Percentiles rank a stretch among this genome's conserved stretches.
These are phyloP conservation scores for Acyrthosiphon pisum DNA, from an alignment of 1,140 invertebrate genomes.

Conservation along the genomic window DNA sequence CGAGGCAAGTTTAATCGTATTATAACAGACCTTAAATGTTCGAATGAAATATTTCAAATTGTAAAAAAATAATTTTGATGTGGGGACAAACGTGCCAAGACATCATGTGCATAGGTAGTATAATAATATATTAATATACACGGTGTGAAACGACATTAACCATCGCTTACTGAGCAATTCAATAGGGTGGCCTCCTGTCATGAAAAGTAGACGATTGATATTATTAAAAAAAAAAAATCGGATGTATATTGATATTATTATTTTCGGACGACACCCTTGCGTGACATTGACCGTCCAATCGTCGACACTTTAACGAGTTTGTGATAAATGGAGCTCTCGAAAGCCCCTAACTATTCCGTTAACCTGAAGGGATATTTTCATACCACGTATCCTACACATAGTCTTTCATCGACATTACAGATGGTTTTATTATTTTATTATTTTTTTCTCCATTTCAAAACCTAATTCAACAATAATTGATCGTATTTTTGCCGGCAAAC, in stretches of 20 bases:
- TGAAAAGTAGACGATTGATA: not conserved
- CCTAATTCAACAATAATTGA: not conserved
- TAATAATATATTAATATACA: not conserved
- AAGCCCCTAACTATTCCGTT: not conserved
- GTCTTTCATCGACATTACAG: not conserved
- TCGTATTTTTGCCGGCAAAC: not conserved
- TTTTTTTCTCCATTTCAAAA: not conserved
- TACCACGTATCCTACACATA: not conserved
- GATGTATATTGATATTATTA: conserved; percentile 6
- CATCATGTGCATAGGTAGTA: not conserved
- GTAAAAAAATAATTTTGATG: not conserved
- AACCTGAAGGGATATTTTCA: not conserved
- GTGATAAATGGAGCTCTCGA: not conserved
- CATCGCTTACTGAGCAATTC: not conserved
- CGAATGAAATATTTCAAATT: not conserved
- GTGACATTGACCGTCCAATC: not conserved
- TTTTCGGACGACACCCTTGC: not conserved
- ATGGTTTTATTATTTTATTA: not conserved
- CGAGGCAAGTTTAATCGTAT: not conserved
- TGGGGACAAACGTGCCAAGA: not conserved
- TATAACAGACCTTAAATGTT: not conserved
- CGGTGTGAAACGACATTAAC: not conserved
- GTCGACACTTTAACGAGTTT: conserved; percentile 1
- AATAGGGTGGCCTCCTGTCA: not conserved
- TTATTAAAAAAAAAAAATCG: not conserved